Evolutionary conservation across 2,797 vertebrate genomes (phyloP).

Genomic region (Momotus momota): DNA sequence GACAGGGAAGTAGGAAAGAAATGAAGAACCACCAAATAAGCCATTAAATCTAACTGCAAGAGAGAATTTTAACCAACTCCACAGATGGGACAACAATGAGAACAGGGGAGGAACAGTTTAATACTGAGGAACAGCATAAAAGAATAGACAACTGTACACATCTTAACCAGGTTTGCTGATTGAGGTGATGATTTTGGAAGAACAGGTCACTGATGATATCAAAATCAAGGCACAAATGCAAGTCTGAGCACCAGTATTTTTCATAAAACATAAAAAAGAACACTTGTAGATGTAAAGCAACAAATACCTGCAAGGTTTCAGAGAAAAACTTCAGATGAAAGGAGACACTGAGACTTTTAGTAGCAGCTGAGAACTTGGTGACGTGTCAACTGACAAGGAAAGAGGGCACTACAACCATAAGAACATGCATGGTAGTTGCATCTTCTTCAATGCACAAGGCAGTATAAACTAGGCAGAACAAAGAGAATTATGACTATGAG

Average conservation of each 20-base stretch:
- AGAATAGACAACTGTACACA: background rate
- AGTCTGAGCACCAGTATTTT: conserved; percentile 45
- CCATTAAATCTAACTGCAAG: background rate
- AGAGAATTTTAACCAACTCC: background rate
- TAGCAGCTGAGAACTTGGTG: background rate
- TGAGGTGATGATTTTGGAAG: conserved; percentile 24
- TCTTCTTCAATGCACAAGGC: background rate
- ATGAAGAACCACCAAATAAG: background rate
- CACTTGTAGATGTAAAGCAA: background rate
- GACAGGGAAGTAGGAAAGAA: background rate
- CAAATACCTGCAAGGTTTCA: background rate
- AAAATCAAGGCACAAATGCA: conserved; percentile 65
- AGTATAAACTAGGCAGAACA: background rate
- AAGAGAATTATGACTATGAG: background rate
- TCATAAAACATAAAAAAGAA: background rate
- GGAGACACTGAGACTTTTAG: background rate
- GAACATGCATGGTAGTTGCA: background rate
- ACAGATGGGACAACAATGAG: background rate
- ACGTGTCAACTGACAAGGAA: background rate
- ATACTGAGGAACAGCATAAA: conserved; percentile 57
- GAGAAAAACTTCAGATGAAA: background rate
- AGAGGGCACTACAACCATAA: background rate
- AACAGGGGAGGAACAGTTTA: background rate
- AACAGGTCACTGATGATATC: background rate
- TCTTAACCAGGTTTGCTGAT: background rate